Evolutionary conservation across 2,113 vertebrate species (phyloP).

Genomic region (Leiothrix lutea): DNA sequence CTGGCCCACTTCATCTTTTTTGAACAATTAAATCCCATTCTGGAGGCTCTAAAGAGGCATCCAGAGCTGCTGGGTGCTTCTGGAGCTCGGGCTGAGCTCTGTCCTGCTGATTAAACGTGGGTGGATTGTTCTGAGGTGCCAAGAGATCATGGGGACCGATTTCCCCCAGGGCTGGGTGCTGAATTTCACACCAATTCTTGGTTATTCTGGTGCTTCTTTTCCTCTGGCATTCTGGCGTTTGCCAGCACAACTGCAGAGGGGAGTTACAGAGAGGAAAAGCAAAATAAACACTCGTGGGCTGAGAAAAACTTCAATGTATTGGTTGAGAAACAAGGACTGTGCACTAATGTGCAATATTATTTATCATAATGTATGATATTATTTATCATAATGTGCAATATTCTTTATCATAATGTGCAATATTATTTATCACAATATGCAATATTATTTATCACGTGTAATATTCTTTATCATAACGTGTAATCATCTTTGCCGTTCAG

Average conservation of each 20-base stretch:
- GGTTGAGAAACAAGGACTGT: background rate
- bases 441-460: too few species aligned
- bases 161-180: background rate
- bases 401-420: too few species aligned
- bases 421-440: too few species aligned
- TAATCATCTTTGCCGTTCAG: background rate
- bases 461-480: too few species aligned
- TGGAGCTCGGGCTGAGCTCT: background rate
- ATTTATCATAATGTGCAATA: too few species aligned
- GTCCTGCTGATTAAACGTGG: background rate
- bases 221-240: background rate
- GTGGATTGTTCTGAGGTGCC: background rate
- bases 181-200: background rate
- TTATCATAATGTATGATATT: too few species aligned
- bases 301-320: background rate
- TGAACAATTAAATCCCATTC: background rate
- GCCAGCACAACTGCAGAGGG: background rate
- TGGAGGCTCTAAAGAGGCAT: background rate
- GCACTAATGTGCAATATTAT: background rate
- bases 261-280: background rate
- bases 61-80: background rate
- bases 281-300: background rate
- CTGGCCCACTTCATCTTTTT: background rate
- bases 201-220: background rate
- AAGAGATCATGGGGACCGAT: accelerated